Evolutionary conservation across 2,888 invertebrate genomes (phyloP).

Genomic region (Blomia tropicalis): DNA sequence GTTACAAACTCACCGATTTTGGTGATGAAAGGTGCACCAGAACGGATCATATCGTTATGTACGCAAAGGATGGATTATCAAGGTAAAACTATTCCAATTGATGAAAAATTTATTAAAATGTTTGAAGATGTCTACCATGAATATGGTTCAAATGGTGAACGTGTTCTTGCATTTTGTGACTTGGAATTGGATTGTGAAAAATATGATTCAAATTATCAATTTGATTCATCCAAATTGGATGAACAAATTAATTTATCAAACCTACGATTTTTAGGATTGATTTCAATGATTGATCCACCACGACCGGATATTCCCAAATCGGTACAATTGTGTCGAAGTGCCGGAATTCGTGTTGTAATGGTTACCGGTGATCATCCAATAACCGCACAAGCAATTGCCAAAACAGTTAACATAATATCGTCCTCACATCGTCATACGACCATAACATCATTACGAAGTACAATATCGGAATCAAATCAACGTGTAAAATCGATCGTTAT

Average conservation of each 20-base stretch:
- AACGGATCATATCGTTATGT: constrained; percentile 39
- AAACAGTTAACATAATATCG: constrained; percentile 40
- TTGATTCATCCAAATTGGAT: constrained; percentile 33
- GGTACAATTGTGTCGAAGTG: constrained; percentile 34
- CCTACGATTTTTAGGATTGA: constrained; percentile 34
- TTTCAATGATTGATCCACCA: constrained; percentile 36
- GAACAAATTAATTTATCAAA: neutral
- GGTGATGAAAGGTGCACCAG: constrained; percentile 43
- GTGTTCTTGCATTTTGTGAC: constrained; percentile 41
- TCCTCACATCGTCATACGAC: constrained; percentile 27
- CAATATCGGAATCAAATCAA: neutral
- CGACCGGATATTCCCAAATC: constrained; percentile 35
- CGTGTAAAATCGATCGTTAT: constrained; percentile 53
- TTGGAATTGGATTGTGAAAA: constrained; percentile 6
- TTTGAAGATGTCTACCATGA: constrained; percentile 53
- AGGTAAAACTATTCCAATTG: constrained; percentile 40
- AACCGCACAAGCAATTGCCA: constrained; percentile 33
- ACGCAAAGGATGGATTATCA: constrained; percentile 42
- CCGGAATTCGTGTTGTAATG: constrained; percentile 39
- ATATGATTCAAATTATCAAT: constrained; percentile 30
- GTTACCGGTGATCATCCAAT: constrained; percentile 34
- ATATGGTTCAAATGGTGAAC: constrained; percentile 65
- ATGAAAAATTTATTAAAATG: constrained; percentile 41
- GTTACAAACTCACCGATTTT: neutral
- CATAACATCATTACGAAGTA: neutral